Conservation (phyloP, 92 coral and sea anemone genomes). For the Chrysogorgia sp. region DNA sequence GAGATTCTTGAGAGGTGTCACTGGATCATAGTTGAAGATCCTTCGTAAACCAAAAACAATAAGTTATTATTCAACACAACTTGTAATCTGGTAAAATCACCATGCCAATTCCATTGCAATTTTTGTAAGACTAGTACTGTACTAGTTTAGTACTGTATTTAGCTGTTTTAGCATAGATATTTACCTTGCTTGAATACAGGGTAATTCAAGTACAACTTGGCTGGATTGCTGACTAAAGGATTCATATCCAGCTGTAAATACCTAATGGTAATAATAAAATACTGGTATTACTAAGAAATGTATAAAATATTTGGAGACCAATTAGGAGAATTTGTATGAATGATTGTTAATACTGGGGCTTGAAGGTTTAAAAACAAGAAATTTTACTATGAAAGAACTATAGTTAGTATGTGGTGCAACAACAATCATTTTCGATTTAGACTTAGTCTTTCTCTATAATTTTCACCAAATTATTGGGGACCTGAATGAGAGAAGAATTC, state of each 20-base stretch:
- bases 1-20: constrained; percentile 81
- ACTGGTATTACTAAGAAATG: background rate
- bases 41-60: constrained; percentile 35
- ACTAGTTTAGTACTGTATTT: no score
- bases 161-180: no score
- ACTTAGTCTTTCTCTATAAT: no score
- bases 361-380: no score
- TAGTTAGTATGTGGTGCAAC: background rate
- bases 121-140: no score
- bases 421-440: no score
- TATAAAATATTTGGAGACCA: background rate
- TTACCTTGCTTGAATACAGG: constrained; percentile 71
- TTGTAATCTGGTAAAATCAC: background rate
- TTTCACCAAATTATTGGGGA: no score
- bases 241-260: constrained; percentile 48
- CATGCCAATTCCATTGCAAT: no score
- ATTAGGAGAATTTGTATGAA: no score
- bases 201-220: constrained; percentile 64
- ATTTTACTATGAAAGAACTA: background rate
- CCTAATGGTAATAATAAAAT: constrained; percentile 33
- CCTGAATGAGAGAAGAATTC: no score
- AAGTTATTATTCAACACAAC: background rate
- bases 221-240: constrained; percentile 48
- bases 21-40: constrained; percentile 82
- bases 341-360: no score